Percentiles rank a stretch among this genome's conserved stretches.
Conservation (phyloP, 1,140 invertebrate genomes). For the Diabrotica virgifera region DNA sequence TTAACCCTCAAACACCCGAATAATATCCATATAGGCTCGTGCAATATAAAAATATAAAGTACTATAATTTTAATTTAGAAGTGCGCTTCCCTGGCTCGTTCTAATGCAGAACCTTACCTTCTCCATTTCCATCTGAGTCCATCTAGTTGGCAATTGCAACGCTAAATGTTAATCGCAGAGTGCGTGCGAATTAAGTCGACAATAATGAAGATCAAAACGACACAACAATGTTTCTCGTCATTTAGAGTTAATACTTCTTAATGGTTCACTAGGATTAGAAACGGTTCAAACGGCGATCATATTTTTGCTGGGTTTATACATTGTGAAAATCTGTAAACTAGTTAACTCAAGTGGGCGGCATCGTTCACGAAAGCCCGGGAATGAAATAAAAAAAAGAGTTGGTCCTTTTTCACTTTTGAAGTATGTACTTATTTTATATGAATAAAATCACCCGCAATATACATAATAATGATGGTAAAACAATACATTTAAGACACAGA, state of each 20-base stretch:
- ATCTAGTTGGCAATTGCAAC: constrained; percentile 24
- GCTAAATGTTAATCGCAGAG: constrained; percentile 22
- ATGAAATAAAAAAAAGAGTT: no score
- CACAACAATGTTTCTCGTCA: constrained; percentile 11
- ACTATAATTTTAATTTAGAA: not conserved
- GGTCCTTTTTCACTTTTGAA: no score
- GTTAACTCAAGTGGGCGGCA: not conserved
- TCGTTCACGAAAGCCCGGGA: no score
- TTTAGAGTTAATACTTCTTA: constrained; percentile 12
- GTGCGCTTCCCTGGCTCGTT: not conserved
- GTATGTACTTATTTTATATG: no score
- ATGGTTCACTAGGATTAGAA: not conserved
- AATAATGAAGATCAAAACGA: constrained; percentile 28
- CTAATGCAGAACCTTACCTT: constrained; percentile 14
- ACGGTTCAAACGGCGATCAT: not conserved
- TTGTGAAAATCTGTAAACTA: not conserved
- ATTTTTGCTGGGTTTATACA: not conserved
- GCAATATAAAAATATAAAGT: no score
- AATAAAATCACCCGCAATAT: no score
- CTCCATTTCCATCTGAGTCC: constrained; percentile 11
- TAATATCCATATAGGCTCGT: no score
- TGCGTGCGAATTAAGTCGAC: constrained; percentile 25
- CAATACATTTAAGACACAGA: no score
- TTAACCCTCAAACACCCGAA: no score
- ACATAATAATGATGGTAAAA: no score